phyloP scores from a whole-genome alignment of 2,113 vertebrate genomes.

The Jaculus jaculus region DNA sequence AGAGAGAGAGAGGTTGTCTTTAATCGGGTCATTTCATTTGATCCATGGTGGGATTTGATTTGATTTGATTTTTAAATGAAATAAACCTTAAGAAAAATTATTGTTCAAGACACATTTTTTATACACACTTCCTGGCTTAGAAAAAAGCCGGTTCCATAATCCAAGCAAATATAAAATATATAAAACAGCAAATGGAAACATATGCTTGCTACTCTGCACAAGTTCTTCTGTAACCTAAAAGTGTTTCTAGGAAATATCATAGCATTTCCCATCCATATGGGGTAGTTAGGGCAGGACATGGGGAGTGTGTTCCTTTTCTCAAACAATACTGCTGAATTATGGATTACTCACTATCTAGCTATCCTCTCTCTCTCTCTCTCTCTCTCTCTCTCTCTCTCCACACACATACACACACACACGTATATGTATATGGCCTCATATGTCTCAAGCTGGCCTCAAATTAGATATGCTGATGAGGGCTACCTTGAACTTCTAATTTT shows the following conservation, averaged over 20 bases:
- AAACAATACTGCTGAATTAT: neutral
- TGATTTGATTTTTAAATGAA: constrained; percentile 78
- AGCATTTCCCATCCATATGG: constrained; percentile 14
- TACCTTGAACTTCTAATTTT: no score
- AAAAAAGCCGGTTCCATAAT: constrained; percentile 66
- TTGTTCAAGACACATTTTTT: constrained; percentile 65
- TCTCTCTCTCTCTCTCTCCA: no score
- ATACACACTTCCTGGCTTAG: constrained; percentile 69
- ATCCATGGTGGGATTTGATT: constrained; percentile 73
- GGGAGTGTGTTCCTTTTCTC: constrained; percentile 23
- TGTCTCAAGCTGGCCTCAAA: no score
- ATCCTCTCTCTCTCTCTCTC: no score
- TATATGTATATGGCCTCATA: no score
- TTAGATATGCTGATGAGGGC: no score
- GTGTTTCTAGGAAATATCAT: constrained; percentile 45
- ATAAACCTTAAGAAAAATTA: constrained; percentile 77
- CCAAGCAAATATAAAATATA: constrained; percentile 70
- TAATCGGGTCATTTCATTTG: constrained; percentile 82
- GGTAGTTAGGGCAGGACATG: neutral
- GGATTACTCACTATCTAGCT: no score
- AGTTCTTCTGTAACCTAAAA: constrained; percentile 17
- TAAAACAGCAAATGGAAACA: constrained; percentile 69
- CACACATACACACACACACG: no score
- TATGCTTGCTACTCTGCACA: neutral
- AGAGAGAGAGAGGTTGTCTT: constrained; percentile 78